Evolutionary conservation across 2,888 invertebrate species (phyloP), one percentile per base, ranked within the genome.

Genomic region (Lasioglossum morio): DNA sequence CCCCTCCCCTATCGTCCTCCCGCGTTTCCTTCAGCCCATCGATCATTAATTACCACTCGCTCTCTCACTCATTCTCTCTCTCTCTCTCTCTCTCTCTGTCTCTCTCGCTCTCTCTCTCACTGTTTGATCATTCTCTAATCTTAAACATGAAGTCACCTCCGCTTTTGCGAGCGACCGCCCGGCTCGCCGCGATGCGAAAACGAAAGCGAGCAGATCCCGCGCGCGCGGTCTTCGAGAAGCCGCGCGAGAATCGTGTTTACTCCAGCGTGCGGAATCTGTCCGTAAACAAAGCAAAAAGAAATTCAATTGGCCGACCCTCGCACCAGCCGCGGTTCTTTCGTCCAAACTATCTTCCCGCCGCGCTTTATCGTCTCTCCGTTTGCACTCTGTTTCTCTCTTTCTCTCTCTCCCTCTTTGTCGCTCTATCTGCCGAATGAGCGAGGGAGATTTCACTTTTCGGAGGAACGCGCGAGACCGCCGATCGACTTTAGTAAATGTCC

Each of bases 71-170:
- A 5, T 27, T 27, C 14, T 27, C 60, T 60, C 60, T 57, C 57
- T 57, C n/a, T 57, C 57, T 57, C n/a, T 10, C 27, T 5, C 27
- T 60, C 60, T 34, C 30, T 57, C 57, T 57, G 10, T 10, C 27
- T 5, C 27, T 60, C 60, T n/a, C 53, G 23, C 23, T 57, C 57
- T 57, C n/a, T 10, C 27, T 5, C 27, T 60, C 60, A 4, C 60
- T 5, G 14, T 60, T 60, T 27, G n/a, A 27, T 30, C 10, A 34
- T 43, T 74, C 70, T 73, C 43, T 74, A 85, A 86, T 85, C 85
- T 53, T 23, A 69, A 34, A 69, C 27, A 86, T 87, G 87, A 87
- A 86, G 87, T 87, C 87, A 87, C 87, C 87, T 86, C 87, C 81
- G 75, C 66, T 63, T 87, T 86, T 79, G 30, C 81, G 63, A 76